These are phyloP conservation scores for Acridotheres tristis DNA, from an alignment of 2,797 vertebrate genomes.

Conservation along the genomic window DNA sequence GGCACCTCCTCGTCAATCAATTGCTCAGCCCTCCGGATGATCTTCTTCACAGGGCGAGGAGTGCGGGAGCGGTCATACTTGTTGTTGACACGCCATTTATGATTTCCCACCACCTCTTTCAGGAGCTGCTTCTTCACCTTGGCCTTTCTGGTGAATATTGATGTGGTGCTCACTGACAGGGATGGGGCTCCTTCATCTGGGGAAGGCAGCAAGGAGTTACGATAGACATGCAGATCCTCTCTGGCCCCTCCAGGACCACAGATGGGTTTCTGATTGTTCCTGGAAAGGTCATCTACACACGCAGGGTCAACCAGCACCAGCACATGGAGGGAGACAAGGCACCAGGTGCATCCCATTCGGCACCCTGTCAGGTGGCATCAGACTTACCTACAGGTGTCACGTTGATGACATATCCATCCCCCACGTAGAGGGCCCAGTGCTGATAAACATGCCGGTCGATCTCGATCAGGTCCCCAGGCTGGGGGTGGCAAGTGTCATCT, in stretches of 20 bases:
- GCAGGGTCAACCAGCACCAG: too few species aligned
- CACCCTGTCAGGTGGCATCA: fast-evolving
- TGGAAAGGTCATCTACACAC: not conserved
- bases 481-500: not conserved
- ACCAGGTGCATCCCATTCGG: fast-evolving
- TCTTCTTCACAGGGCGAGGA: slow-evolving; percentile 83
- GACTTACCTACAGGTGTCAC: slow-evolving; percentile 88
- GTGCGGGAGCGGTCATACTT: slow-evolving; percentile 86
- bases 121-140: slow-evolving; percentile 92
- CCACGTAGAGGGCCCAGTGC: slow-evolving; percentile 95
- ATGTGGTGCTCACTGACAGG: slow-evolving; percentile 84
- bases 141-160: slow-evolving; percentile 88
- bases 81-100: slow-evolving; percentile 89
- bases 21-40: slow-evolving; percentile 82
- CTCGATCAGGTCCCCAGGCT: slow-evolving; percentile 94
- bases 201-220: not conserved
- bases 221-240: not conserved
- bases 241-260: not conserved
- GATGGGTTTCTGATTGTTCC: not conserved
- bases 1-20: slow-evolving; percentile 87
- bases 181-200: slow-evolving; percentile 82
- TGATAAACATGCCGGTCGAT: slow-evolving; percentile 90
- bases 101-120: slow-evolving; percentile 87
- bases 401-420: slow-evolving; percentile 92
- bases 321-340: fast-evolving